These are phyloP conservation scores for Harpalus rubripes DNA, from an alignment of 2,888 invertebrate species.

Conservation along the genomic window DNA sequence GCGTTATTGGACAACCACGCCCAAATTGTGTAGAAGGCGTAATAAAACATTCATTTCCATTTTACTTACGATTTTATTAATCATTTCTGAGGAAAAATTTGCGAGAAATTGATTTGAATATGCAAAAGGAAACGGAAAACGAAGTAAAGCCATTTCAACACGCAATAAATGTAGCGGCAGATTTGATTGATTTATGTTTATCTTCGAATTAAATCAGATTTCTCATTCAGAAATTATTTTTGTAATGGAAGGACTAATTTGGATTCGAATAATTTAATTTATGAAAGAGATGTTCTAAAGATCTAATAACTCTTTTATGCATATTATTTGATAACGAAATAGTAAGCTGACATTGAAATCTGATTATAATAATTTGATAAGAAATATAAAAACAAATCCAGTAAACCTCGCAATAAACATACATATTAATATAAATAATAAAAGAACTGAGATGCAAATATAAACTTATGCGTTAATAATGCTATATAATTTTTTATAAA, in stretches of 20 bases:
- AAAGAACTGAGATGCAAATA: no score
- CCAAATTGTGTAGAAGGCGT: slow-evolving; percentile 5
- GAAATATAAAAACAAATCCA: neutral
- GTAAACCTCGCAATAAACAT: no score
- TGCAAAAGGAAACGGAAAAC: slow-evolving; percentile 26
- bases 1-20: neutral
- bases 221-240: neutral
- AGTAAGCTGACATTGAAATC: neutral
- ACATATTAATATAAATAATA: no score
- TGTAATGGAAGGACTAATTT: neutral
- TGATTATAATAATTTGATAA: neutral
- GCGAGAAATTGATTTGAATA: slow-evolving; percentile 31
- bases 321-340: neutral
- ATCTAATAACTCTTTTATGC: neutral
- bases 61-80: slow-evolving; percentile 20
- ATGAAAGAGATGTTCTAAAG: neutral
- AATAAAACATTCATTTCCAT: slow-evolving; percentile 12
- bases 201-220: slow-evolving; percentile 36
- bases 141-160: slow-evolving; percentile 19
- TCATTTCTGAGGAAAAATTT: slow-evolving; percentile 9
- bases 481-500: no score
- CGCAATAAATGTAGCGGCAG: slow-evolving; percentile 26
- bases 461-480: no score
- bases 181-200: slow-evolving; percentile 34
- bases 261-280: neutral